Evolutionary conservation across 2,113 vertebrate species (phyloP).

Genomic region (Phalacrocorax carbo): DNA sequence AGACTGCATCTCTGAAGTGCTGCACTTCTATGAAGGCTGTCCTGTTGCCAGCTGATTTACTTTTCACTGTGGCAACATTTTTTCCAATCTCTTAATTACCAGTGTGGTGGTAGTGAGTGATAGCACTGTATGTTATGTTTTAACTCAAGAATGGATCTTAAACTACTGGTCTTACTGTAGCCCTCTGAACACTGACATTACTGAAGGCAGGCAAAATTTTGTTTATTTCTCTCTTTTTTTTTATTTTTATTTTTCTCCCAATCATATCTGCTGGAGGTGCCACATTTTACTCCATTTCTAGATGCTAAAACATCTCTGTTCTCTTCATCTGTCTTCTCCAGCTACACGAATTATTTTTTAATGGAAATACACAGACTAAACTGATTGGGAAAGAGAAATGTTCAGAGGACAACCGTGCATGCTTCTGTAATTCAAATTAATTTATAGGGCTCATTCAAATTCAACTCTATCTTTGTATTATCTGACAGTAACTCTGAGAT

Average conservation of each 20-base stretch:
- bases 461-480: neutral
- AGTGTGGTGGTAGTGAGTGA: neutral
- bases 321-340: neutral
- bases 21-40: neutral
- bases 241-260: fast-evolving
- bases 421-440: conserved; percentile 18
- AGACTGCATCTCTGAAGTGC: neutral
- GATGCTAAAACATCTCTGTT: neutral
- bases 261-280: neutral
- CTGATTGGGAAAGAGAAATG: neutral
- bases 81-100: neutral
- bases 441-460: conserved; percentile 35
- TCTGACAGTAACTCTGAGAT: neutral
- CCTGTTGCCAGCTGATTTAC: neutral
- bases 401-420: neutral
- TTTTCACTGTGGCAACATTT: neutral
- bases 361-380: neutral
- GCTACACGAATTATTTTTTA: neutral
- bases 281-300: neutral
- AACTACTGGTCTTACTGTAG: neutral
- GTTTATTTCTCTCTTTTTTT: neutral
- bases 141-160: neutral
- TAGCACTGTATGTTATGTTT: neutral
- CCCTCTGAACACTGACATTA: neutral
- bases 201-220: neutral